phyloP scores from a whole-genome alignment of 2,797 vertebrate genomes.

The Chiloscyllium punctatum region DNA sequence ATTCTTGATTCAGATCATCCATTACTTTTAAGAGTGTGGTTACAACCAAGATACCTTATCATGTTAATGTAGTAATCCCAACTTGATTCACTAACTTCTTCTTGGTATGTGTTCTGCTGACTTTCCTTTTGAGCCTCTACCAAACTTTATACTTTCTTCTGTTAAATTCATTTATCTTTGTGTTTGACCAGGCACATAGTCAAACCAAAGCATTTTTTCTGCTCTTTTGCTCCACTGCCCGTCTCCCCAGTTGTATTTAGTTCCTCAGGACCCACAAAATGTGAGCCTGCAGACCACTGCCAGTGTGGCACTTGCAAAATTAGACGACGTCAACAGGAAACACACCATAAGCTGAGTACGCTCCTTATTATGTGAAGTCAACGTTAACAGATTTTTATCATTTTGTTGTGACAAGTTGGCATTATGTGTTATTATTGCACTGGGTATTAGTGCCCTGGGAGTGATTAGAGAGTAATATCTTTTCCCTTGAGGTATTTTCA shows the following conservation, averaged over 20 bases:
- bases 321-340: background rate
- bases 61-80: background rate
- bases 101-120: background rate
- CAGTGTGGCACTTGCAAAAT: background rate
- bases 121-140: no score
- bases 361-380: background rate
- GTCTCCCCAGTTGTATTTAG: background rate
- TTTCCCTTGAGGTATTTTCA: background rate
- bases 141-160: background rate
- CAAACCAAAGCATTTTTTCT: background rate
- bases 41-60: background rate
- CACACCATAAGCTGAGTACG: background rate
- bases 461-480: background rate
- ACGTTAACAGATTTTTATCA: background rate
- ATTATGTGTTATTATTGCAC: background rate
- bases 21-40: background rate
- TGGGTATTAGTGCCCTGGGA: background rate
- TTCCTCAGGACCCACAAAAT: background rate
- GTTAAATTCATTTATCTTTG: background rate
- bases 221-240: background rate
- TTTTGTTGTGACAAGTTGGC: background rate
- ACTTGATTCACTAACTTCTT: background rate
- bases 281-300: background rate
- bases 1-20: background rate
- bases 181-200: background rate